Conservation (phyloP, 2,113 vertebrate species). For the Myotis brandtii region DNA sequence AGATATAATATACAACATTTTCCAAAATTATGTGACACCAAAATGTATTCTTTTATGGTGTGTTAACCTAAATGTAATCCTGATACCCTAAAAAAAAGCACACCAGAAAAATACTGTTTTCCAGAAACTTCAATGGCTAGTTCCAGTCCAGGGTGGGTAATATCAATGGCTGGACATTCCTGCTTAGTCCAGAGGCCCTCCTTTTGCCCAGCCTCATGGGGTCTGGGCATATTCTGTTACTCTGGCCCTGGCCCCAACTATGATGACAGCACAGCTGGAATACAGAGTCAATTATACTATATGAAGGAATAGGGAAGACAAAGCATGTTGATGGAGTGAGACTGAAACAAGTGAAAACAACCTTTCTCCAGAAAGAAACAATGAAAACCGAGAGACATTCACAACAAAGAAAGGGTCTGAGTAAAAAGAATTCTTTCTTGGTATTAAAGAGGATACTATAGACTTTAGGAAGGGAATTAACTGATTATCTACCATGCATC, state of each 20-base stretch:
- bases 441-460: background rate
- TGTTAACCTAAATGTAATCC: constrained; percentile 23
- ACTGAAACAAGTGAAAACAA: background rate
- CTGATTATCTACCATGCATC: background rate
- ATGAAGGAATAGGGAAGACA: background rate
- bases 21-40: background rate
- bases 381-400: background rate
- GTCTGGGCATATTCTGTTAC: background rate
- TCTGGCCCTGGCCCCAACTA: background rate
- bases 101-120: background rate
- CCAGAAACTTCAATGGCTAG: background rate
- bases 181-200: background rate
- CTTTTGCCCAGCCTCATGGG: background rate
- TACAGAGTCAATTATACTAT: background rate
- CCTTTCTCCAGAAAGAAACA: constrained; percentile 16
- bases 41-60: background rate
- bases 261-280: background rate
- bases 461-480: background rate
- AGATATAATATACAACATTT: background rate
- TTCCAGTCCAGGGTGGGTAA: background rate
- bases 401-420: background rate
- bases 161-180: background rate
- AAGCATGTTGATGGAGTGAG: background rate
- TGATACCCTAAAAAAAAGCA: background rate
- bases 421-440: background rate